Conservation (phyloP, 2,888 invertebrate species). For the Oscheius sp. region DNA sequence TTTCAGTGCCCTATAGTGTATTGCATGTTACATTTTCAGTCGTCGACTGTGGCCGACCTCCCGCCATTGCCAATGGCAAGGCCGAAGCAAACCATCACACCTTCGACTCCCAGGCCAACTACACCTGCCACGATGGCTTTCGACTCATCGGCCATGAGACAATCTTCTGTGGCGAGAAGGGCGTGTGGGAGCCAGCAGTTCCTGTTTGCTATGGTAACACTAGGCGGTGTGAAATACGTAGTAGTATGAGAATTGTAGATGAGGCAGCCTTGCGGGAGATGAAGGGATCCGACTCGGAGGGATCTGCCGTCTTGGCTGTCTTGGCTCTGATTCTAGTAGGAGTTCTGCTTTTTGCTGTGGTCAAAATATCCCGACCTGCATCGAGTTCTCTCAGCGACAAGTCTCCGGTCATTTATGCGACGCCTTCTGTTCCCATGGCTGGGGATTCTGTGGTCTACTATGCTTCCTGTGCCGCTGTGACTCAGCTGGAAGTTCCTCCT, state of each 20-base stretch:
- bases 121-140: constrained; percentile 60
- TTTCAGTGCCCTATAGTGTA: not conserved
- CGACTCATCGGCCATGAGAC: constrained; percentile 62
- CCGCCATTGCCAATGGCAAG: constrained; percentile 57
- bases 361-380: constrained; percentile 46
- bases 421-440: constrained; percentile 46
- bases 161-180: constrained; percentile 57
- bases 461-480: constrained; percentile 42
- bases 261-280: constrained; percentile 60
- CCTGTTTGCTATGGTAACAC: constrained; percentile 66
- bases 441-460: constrained; percentile 61
- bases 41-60: constrained; percentile 59
- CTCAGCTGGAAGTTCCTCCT: constrained; percentile 62
- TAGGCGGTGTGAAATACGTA: not conserved
- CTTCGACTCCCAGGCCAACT: constrained; percentile 56
- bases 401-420: constrained; percentile 59
- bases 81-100: constrained; percentile 50
- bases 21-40: constrained; percentile 28
- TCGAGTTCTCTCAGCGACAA: constrained; percentile 24
- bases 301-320: constrained; percentile 51
- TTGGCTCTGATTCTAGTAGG: constrained; percentile 55
- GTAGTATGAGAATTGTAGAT: constrained; percentile 41
- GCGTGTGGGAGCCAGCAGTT: constrained; percentile 60
- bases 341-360: constrained; percentile 51
- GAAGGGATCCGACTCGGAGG: constrained; percentile 47